Percentiles rank a stretch among this genome's conserved stretches.
phyloP scores from a whole-genome alignment of 2,888 invertebrate genomes.

The Trilocha varians region DNA sequence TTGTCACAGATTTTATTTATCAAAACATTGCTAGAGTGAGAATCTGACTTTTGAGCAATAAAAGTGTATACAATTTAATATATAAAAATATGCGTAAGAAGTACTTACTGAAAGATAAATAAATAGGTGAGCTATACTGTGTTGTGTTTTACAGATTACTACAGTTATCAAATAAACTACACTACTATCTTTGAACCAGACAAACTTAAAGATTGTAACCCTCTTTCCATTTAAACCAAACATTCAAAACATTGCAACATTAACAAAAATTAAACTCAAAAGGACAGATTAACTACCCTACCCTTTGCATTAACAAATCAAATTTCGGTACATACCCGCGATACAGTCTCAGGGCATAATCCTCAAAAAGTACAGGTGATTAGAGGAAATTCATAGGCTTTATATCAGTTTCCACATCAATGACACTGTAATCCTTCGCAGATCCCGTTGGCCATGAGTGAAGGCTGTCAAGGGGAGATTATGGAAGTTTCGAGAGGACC shows the following conservation, averaged over 20 bases:
- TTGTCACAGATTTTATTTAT: no score
- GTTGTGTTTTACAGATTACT: no score
- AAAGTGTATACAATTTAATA: no score
- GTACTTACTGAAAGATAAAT: no score
- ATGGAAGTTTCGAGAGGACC: conserved; percentile 11
- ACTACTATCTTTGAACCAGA: no score
- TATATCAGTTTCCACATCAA: conserved; percentile 52
- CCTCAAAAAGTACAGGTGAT: conserved; percentile 37
- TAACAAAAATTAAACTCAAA: not conserved
- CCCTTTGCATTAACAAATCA: conserved; percentile 1
- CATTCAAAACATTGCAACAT: no score
- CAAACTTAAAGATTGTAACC: no score
- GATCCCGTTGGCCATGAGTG: conserved; percentile 37
- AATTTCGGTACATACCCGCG: not conserved
- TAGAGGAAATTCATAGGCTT: conserved; percentile 29
- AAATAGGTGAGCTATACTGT: no score
- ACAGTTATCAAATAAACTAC: no score
- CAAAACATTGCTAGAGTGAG: no score
- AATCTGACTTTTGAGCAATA: no score
- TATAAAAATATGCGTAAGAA: no score
- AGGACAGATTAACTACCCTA: not conserved
- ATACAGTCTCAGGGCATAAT: conserved; percentile 12
- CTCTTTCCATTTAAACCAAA: not conserved
- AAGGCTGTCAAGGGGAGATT: conserved; percentile 47
- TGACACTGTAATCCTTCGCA: conserved; percentile 41